Conservation (phyloP, 2,797 vertebrate genomes). For the Centropyge bicolor region DNA sequence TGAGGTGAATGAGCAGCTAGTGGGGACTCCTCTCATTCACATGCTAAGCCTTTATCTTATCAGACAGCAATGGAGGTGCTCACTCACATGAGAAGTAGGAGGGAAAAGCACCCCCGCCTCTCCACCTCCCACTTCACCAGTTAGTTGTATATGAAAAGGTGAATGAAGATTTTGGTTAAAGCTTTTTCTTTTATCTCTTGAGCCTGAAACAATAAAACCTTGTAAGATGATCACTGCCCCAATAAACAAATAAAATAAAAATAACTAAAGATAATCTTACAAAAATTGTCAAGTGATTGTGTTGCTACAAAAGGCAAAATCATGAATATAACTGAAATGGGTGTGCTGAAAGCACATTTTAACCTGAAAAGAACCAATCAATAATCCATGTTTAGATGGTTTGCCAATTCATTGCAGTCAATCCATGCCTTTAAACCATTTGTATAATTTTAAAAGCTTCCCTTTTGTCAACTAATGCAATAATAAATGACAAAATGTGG, state of each 20-base stretch:
- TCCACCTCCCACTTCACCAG: conserved; percentile 13
- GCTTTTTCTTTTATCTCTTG: conserved; percentile 4
- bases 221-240: too few relatives aligned
- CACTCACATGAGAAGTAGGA: conserved; percentile 54
- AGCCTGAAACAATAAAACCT: conserved; percentile 1
- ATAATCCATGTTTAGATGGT: background rate
- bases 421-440: background rate
- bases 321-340: background rate
- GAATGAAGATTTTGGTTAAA: conserved; percentile 21
- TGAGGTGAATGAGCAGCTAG: conserved; percentile 87
- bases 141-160: conserved; percentile 32
- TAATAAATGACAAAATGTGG: background rate
- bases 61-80: conserved; percentile 83
- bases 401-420: background rate
- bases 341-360: background rate
- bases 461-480: background rate
- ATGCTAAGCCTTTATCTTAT: conserved; percentile 89
- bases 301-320: background rate
- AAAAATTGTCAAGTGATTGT: background rate
- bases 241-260: background rate
- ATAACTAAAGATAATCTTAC: background rate
- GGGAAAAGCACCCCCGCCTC: conserved; percentile 23
- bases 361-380: background rate
- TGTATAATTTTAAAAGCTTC: background rate
- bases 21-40: conserved; percentile 86